These are phyloP conservation scores for Aphidius colemani DNA, from an alignment of 2,888 invertebrate genomes.

Conservation along the genomic window DNA sequence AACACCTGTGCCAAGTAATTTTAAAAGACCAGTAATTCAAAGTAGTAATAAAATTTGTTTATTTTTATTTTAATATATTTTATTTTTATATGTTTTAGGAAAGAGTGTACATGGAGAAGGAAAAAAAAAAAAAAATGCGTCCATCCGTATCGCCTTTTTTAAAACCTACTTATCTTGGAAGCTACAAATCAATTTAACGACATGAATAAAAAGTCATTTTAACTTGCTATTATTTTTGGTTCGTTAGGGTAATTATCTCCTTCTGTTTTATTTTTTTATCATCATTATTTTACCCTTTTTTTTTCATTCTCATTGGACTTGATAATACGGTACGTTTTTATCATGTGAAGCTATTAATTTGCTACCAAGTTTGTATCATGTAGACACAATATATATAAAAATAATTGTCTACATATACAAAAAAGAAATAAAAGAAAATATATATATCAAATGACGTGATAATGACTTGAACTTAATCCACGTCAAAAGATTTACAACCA, in stretches of 20 bases:
- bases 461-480: conserved; percentile 34
- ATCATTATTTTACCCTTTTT: conserved; percentile 7
- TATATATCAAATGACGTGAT: conserved; percentile 41
- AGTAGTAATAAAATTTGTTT: background rate
- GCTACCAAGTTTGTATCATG: conserved; percentile 24
- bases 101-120: background rate
- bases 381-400: conserved; percentile 34
- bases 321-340: conserved; percentile 2
- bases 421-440: conserved; percentile 27
- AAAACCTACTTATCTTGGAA: background rate
- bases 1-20: too few relatives aligned
- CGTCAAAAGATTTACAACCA: conserved; percentile 49
- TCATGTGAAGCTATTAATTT: background rate
- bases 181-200: conserved; percentile 16
- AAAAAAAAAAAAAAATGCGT: background rate
- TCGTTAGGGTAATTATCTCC: conserved; percentile 16
- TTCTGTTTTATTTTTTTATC: background rate
- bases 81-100: background rate
- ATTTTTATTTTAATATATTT: background rate
- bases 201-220: conserved; percentile 11
- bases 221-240: background rate
- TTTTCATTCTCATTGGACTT: background rate
- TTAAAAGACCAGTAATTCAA: too few relatives aligned
- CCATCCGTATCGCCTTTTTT: background rate
- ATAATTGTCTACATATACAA: too few relatives aligned